phyloP scores from a whole-genome alignment of 2,888 invertebrate genomes.

The Zeuzera pyrina region DNA sequence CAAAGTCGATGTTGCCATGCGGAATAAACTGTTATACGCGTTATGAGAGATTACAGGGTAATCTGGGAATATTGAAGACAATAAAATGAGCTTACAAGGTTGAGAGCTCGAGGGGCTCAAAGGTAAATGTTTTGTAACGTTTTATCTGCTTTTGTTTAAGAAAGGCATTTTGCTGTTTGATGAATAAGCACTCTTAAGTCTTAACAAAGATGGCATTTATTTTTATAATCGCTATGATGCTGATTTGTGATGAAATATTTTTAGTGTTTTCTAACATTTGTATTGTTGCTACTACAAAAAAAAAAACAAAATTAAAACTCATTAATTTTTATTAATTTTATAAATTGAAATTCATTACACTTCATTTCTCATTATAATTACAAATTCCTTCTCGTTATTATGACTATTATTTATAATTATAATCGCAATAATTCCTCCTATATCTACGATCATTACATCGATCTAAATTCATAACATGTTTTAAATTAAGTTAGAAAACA shows the following conservation, averaged over 20 bases:
- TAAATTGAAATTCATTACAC: slow-evolving; percentile 71
- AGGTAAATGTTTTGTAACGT: slow-evolving; percentile 38
- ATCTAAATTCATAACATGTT: slow-evolving; percentile 48
- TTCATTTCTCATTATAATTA: slow-evolving; percentile 60
- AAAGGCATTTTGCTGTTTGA: neutral
- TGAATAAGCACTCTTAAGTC: neutral
- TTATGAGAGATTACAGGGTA: slow-evolving; percentile 69
- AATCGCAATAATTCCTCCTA: slow-evolving; percentile 46
- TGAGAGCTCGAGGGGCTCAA: slow-evolving; percentile 27
- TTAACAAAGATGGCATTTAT: neutral
- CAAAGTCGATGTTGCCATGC: slow-evolving; percentile 69
- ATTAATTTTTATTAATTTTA: slow-evolving; percentile 72
- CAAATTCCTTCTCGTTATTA: slow-evolving; percentile 66
- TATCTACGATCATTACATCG: slow-evolving; percentile 58
- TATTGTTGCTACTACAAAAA: neutral
- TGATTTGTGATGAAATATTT: neutral
- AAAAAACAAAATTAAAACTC: slow-evolving; percentile 50
- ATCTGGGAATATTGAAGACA: slow-evolving; percentile 73
- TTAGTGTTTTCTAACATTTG: neutral
- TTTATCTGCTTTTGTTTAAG: slow-evolving; percentile 23
- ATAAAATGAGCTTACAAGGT: slow-evolving; percentile 64
- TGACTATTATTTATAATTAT: slow-evolving; percentile 55
- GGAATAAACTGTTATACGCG: slow-evolving; percentile 69
- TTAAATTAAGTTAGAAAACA: slow-evolving; percentile 56
- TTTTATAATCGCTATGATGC: neutral